Base-by-base conservation (phyloP, 2,113 vertebrate species). In the Corydoras maculifer region DNA sequence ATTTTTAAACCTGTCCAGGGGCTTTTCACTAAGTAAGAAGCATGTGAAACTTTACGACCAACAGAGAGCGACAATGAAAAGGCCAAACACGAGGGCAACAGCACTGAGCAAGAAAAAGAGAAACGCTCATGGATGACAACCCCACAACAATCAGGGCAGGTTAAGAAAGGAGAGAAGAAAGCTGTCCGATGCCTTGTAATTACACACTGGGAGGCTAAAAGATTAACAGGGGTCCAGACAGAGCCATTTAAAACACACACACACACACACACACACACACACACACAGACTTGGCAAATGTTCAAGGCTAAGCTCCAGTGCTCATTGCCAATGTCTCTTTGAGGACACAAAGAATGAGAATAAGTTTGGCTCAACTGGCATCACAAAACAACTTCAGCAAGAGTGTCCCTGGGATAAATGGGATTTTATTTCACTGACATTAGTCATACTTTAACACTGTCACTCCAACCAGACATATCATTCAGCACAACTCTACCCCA, bases 141-240 rank as follows among this genome's bases (percentile, higher is more conserved):
- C 30, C 49, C 48, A 48, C 58, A 76, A 62, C 62, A 62, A 68
- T 64, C 54, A 43, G 4, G 3, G 29, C 58, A 55, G 75, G 60
- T 14, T 32, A 62, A 62, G 58, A 65, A 53, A 2, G 2, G 14
- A 7, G 65, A 68, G 71, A 62, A 76, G 72, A 73, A 61, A 73
- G 70, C 69, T 57, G 58, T 73, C 11, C 74, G 43, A 69, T 29
- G 58, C 73, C 74, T 76, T 81, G 73, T 77, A 80, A 80, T 80
- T 82, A 80, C 76, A 57, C 62, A 77, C 62, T 74, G 63, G 65
- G 68, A 78, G 70, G 75, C 75, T 80, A 71, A 76, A 78, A 80
- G 83, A 80, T 82, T 74, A 79, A 80, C 58, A 53, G 68, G 54
- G 54, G 79, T 80, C 74, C 78, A 78, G 73, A 74, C 71, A 70